Percentiles rank a stretch among this genome's conserved stretches.
Evolutionary conservation across 2,113 vertebrate species (phyloP).

Genomic region (Cololabis saira): DNA sequence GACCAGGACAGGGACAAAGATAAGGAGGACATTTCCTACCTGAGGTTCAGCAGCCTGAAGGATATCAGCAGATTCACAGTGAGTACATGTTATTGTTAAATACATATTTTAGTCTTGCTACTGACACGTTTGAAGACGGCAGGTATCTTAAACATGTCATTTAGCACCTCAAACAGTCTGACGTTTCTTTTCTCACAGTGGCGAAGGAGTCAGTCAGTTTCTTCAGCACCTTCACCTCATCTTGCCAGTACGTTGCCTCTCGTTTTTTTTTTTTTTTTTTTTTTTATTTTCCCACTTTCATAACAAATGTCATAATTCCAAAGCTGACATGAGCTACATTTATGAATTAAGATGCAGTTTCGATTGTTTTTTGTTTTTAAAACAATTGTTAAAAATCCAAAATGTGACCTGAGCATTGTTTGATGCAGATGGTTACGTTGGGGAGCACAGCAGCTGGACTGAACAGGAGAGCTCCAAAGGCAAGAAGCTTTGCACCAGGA

Average conservation of each 20-base stretch:
- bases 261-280: background rate
- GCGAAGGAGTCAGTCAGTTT: conserved; percentile 80
- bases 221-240: conserved; percentile 46
- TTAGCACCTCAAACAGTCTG: background rate
- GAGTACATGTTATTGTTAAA: conserved; percentile 57
- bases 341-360: no score
- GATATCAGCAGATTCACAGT: conserved; percentile 89
- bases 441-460: conserved; percentile 64
- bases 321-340: no score
- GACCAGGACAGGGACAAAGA: conserved; percentile 91
- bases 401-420: background rate
- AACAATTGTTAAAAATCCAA: background rate
- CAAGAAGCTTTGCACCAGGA: conserved; percentile 67
- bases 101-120: background rate
- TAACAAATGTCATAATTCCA: no score
- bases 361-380: no score
- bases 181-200: conserved; percentile 82
- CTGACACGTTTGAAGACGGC: background rate
- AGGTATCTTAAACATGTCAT: background rate
- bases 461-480: conserved; percentile 44
- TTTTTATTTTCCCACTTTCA: no score
- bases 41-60: conserved; percentile 86
- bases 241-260: conserved; percentile 83
- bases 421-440: conserved; percentile 65
- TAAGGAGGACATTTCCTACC: conserved; percentile 95